Evolutionary conservation across 2,888 invertebrate genomes (phyloP).

Genomic region (Dryobota labecula): DNA sequence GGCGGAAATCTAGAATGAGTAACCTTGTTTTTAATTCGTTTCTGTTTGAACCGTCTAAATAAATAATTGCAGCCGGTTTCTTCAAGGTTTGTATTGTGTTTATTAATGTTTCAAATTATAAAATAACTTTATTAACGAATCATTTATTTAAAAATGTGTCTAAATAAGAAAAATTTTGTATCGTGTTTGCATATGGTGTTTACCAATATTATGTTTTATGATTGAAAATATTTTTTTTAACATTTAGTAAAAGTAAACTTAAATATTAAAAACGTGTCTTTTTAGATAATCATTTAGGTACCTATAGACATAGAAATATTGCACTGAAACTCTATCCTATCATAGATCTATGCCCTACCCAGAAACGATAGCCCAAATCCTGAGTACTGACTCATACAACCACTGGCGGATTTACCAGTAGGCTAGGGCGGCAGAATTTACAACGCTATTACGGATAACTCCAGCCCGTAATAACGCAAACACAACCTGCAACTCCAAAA

Average conservation of each 20-base stretch:
- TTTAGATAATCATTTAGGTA: neutral
- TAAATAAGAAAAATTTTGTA: slow-evolving; percentile 10
- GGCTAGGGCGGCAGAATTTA: too few species aligned
- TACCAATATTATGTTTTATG: slow-evolving; percentile 23
- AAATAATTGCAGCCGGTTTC: slow-evolving; percentile 1
- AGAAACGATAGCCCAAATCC: neutral
- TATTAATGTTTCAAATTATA: slow-evolving; percentile 8
- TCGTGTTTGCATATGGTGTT: slow-evolving; percentile 22
- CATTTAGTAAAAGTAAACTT: neutral
- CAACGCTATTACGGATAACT: neutral
- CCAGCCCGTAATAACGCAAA: neutral
- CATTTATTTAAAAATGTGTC: neutral
- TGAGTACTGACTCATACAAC: neutral
- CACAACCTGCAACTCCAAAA: neutral
- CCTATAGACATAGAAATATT: neutral
- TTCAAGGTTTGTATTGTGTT: slow-evolving; percentile 20
- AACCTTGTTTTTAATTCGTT: slow-evolving; percentile 43
- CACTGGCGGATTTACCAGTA: too few species aligned
- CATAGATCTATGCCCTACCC: neutral
- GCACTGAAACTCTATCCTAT: neutral
- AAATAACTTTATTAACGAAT: neutral
- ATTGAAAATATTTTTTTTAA: slow-evolving; percentile 19
- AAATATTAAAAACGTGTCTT: too few species aligned
- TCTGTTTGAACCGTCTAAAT: slow-evolving; percentile 23
- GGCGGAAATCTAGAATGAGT: slow-evolving; percentile 69